phyloP scores from a whole-genome alignment of 2,113 vertebrate species.

The Cariama cristata region DNA sequence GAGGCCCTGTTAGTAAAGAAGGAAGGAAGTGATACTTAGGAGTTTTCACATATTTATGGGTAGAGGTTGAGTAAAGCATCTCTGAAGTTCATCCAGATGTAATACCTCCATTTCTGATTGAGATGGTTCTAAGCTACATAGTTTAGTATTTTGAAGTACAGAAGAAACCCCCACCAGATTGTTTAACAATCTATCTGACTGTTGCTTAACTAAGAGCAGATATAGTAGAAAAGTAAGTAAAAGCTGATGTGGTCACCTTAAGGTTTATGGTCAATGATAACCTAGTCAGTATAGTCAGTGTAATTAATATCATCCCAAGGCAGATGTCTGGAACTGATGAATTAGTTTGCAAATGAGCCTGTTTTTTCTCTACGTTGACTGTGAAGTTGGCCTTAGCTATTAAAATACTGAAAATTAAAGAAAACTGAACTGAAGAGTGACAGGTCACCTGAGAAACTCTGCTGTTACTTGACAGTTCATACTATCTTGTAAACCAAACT shows the following conservation, averaged over 20 bases:
- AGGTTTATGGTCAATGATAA: not conserved
- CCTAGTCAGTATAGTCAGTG: not conserved
- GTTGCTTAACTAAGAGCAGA: not conserved
- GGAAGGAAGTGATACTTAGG: not conserved
- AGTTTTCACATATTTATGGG: not conserved
- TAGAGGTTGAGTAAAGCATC: not conserved
- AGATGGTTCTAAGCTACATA: not conserved
- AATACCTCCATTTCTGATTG: not conserved
- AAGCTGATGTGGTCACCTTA: not conserved
- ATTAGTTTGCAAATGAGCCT: not conserved
- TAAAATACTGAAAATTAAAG: not conserved
- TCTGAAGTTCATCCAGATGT: not conserved
- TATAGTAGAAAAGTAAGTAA: not conserved
- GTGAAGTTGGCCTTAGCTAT: not conserved
- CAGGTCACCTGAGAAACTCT: not conserved
- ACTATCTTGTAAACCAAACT: not conserved
- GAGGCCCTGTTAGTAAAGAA: not conserved
- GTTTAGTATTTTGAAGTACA: not conserved
- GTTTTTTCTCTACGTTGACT: not conserved
- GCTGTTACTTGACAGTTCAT: not conserved
- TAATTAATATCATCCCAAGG: not conserved
- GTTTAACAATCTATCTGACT: not conserved
- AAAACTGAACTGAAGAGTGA: not conserved
- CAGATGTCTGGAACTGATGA: not conserved
- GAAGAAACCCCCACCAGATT: rapidly evolving